These are phyloP conservation scores for Oenanthe melanoleuca DNA, from an alignment of 2,113 vertebrate species.

Conservation along the genomic window DNA sequence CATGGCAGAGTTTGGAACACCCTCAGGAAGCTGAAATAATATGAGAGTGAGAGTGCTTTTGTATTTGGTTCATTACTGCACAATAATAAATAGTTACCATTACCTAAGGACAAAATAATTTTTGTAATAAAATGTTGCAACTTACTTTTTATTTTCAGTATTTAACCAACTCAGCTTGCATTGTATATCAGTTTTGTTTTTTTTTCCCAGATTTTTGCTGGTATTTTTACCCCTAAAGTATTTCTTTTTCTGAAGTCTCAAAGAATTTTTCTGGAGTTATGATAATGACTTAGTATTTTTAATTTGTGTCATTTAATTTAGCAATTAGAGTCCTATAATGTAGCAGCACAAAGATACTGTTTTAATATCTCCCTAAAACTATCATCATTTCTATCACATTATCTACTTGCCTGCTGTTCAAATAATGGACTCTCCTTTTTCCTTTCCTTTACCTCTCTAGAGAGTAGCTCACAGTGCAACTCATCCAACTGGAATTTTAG, in stretches of 20 bases:
- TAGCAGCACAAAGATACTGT: background rate
- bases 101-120: background rate
- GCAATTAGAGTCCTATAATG: background rate
- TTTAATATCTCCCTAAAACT: background rate
- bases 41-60: background rate
- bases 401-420: background rate
- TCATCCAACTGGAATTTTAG: background rate
- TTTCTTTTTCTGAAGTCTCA: background rate
- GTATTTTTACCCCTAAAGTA: background rate
- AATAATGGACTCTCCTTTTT: background rate
- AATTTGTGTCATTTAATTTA: conserved; percentile 14
- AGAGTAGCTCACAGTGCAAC: background rate
- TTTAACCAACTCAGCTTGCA: background rate
- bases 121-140: background rate
- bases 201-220: background rate
- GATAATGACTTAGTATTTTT: background rate
- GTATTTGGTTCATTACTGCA: background rate
- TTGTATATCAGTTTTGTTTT: background rate
- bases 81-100: background rate
- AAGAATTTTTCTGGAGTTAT: background rate
- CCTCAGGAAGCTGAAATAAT: background rate
- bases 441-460: background rate
- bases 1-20: background rate
- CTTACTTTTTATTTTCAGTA: background rate
- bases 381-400: background rate